phyloP scores from a whole-genome alignment of 2,113 vertebrate species.

The Australoheros scitulus region DNA sequence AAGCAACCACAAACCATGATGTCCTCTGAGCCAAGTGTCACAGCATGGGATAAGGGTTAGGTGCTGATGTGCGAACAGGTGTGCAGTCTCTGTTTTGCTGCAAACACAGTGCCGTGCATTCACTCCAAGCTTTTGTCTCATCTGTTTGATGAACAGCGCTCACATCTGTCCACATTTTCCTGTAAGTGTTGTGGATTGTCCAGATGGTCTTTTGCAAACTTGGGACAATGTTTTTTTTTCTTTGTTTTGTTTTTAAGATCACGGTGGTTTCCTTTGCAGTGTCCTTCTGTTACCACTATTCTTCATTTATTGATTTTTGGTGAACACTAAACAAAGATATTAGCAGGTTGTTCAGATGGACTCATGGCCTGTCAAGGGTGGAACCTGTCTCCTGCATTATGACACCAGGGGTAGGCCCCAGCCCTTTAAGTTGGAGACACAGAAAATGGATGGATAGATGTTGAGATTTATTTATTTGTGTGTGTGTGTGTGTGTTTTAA shows the following conservation, averaged over 20 bases:
- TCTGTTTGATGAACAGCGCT: neutral
- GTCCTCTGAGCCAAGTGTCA: neutral
- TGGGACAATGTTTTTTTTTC: neutral
- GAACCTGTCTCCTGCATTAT: neutral
- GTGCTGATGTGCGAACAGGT: neutral
- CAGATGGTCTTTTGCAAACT: neutral
- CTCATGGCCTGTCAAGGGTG: neutral
- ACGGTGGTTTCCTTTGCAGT: neutral
- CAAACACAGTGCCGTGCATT: neutral
- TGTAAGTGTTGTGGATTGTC: neutral
- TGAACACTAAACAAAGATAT: neutral
- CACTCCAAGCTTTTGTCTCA: fast-evolving
- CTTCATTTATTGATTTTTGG: neutral
- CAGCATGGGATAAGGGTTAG: neutral
- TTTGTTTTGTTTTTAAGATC: neutral
- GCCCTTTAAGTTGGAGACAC: too few relatives aligned
- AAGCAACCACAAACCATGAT: neutral
- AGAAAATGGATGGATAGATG: too few relatives aligned
- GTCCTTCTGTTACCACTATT: neutral
- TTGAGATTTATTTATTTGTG: too few relatives aligned
- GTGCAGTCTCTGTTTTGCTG: neutral
- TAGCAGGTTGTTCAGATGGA: neutral
- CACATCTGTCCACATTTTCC: neutral
- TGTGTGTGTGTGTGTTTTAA: too few relatives aligned
- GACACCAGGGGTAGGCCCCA: neutral